These are phyloP conservation scores for Drosophila siamana DNA, from an alignment of 2,888 invertebrate species.

Conservation along the genomic window DNA sequence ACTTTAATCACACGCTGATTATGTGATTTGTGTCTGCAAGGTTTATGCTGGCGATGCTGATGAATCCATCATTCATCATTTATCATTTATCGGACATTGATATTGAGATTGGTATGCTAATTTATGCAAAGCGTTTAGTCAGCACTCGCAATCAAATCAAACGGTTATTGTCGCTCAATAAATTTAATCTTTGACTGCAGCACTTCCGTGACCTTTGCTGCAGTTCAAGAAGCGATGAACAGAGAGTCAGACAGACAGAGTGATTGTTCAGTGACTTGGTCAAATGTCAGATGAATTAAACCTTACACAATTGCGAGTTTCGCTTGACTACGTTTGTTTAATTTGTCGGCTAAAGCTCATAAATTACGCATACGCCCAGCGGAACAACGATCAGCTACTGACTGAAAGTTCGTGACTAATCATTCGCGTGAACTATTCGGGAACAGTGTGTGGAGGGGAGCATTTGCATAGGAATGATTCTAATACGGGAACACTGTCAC, in stretches of 20 bases:
- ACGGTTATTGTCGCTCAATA: constrained; percentile 68
- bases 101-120: constrained; percentile 46
- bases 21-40: constrained; percentile 39
- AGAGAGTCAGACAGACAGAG: constrained; percentile 25
- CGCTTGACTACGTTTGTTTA: constrained; percentile 9
- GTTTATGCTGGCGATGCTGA: constrained; percentile 27
- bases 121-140: constrained; percentile 57
- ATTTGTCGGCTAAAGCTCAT: constrained; percentile 35
- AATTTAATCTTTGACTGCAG: constrained; percentile 55
- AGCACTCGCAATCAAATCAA: constrained; percentile 47
- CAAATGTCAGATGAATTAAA: constrained; percentile 52
- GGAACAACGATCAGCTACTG: constrained; percentile 14
- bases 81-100: constrained; percentile 15
- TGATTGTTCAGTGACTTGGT: constrained; percentile 48
- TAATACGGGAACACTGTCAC: constrained; percentile 20
- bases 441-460: neutral
- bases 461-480: constrained; percentile 30
- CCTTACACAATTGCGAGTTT: constrained; percentile 39
- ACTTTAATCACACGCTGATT: constrained; percentile 32
- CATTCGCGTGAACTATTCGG: constrained; percentile 21
- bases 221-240: constrained; percentile 10
- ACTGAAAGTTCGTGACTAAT: constrained; percentile 15
- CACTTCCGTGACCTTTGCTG: constrained; percentile 74
- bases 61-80: constrained; percentile 25
- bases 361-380: constrained; percentile 66